phyloP scores from a whole-genome alignment of 2,888 invertebrate genomes.

The Apantesis nais region DNA sequence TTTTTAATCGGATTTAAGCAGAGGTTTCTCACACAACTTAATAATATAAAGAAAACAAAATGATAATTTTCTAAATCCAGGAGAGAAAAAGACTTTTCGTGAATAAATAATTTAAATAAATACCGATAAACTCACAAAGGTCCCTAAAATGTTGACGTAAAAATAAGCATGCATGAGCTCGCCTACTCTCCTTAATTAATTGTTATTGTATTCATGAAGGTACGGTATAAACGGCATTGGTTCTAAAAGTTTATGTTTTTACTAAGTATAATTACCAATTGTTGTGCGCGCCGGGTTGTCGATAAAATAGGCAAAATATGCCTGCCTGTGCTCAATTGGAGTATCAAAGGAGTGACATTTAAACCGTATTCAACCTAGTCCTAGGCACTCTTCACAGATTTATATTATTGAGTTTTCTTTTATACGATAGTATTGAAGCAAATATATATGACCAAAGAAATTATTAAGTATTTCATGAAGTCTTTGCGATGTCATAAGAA shows the following conservation, averaged over 20 bases:
- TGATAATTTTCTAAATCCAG: not conserved
- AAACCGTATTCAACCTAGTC: not conserved
- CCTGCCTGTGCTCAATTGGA: not conserved
- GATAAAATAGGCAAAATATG: not conserved
- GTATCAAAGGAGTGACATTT: not conserved
- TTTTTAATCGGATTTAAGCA: too few species aligned
- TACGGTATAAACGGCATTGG: conserved; percentile 19
- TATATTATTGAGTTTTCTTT: not conserved
- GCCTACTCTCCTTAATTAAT: conserved; percentile 39
- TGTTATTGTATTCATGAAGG: conserved; percentile 43
- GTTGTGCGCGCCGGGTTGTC: not conserved
- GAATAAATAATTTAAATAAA: conserved; percentile 21
- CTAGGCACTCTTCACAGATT: not conserved
- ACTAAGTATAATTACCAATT: not conserved
- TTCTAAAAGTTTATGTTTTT: conserved; percentile 11
- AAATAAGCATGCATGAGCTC: conserved; percentile 26
- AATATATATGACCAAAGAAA: not conserved
- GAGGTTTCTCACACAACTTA: not conserved
- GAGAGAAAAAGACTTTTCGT: not conserved
- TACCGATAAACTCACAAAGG: conserved; percentile 14
- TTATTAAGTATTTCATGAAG: not conserved
- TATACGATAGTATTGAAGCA: not conserved
- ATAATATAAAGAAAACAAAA: not conserved
- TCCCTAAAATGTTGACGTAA: conserved; percentile 34
- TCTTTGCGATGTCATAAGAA: not conserved